phyloP scores from a whole-genome alignment of 2,888 invertebrate genomes.

The Coronaproctus castanopsis region DNA sequence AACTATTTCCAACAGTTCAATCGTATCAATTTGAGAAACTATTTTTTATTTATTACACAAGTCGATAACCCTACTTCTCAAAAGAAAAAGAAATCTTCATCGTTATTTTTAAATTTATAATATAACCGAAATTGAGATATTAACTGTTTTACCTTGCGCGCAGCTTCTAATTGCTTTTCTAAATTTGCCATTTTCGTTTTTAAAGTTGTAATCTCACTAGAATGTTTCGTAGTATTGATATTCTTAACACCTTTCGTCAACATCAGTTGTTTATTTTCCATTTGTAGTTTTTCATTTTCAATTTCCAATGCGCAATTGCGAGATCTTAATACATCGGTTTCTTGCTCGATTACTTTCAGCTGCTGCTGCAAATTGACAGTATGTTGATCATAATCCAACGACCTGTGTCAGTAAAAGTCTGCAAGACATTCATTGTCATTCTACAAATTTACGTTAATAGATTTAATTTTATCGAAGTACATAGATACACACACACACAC shows the following conservation, averaged over 20 bases:
- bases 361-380: slow-evolving; percentile 50
- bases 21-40: no score
- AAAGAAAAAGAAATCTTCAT: no score
- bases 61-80: no score
- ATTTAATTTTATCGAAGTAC: not conserved
- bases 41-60: no score
- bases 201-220: slow-evolving; percentile 34
- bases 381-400: slow-evolving; percentile 40
- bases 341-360: slow-evolving; percentile 55
- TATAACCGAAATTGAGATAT: no score
- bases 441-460: not conserved
- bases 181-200: slow-evolving; percentile 38
- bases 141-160: slow-evolving; percentile 20
- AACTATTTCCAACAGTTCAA: no score
- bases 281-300: slow-evolving; percentile 52
- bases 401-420: slow-evolving; percentile 27
- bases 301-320: slow-evolving; percentile 47
- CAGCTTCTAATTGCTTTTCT: slow-evolving; percentile 40
- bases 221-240: slow-evolving; percentile 20
- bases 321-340: slow-evolving; percentile 42
- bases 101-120: no score
- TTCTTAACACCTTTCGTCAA: slow-evolving; percentile 35
- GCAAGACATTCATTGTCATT: slow-evolving; percentile 7
- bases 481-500: not conserved
- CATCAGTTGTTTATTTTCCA: slow-evolving; percentile 52